A percentile compares a stretch with the other conserved stretches of the same genome.
These are phyloP conservation scores for Drosophila navojoa DNA, from an alignment of 1,140 invertebrate species.

Conservation along the genomic window DNA sequence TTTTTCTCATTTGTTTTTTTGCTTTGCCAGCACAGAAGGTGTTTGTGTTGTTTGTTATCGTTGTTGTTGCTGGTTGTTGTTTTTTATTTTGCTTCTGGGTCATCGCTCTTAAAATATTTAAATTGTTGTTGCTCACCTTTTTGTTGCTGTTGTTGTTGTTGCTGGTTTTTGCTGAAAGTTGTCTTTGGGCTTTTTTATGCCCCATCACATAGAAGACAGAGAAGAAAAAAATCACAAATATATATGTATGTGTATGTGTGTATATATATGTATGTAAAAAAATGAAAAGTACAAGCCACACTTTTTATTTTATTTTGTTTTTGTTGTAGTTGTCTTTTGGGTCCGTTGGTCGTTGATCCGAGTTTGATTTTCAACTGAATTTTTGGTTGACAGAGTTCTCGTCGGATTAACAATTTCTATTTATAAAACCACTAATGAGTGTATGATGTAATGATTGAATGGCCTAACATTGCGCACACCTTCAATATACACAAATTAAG, in stretches of 20 bases:
- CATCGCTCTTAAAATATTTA: constrained; percentile 82
- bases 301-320: constrained; percentile 12
- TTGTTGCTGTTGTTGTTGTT: constrained; percentile 40
- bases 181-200: constrained; percentile 66
- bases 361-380: constrained; percentile 65
- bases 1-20: constrained; percentile 25
- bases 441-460: constrained; percentile 30
- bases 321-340: constrained; percentile 2
- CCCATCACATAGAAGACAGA: constrained; percentile 68
- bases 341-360: constrained; percentile 71
- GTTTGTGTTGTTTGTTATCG: constrained; percentile 58
- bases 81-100: constrained; percentile 70
- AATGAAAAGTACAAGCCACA: constrained; percentile 54
- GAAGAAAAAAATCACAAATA: constrained; percentile 34
- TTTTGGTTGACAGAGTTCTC: constrained; percentile 44
- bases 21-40: constrained; percentile 59
- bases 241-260: constrained; percentile 12
- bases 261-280: constrained; percentile 44
- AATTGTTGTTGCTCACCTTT: constrained; percentile 71
- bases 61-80: constrained; percentile 25
- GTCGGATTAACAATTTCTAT: constrained; percentile 50
- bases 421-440: constrained; percentile 44
- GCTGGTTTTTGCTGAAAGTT: constrained; percentile 64
- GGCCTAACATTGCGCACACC: neutral
- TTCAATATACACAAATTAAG: neutral